Evolutionary conservation across 2,888 invertebrate genomes (phyloP), one percentile per base, ranked within the genome.

Genomic region (Stegana nigrithorax): DNA sequence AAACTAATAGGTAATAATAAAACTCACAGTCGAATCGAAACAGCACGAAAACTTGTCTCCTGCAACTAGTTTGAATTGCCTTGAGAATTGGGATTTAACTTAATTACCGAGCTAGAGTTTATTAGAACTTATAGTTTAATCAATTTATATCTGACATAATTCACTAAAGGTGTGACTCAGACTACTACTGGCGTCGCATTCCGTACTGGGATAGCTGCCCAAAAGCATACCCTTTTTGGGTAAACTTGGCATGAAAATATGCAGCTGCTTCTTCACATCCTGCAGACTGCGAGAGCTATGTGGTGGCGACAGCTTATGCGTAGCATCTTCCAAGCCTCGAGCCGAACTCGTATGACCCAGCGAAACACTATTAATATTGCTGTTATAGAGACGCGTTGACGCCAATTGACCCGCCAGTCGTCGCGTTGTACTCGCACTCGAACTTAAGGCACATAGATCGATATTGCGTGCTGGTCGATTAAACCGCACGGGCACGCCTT

Each of bases 191-290:
- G 63, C 73, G 51, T 82, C 78, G 4, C 21, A n/a, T 23, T 85
- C 84, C 0, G 60, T 63, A 23, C 60, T 65, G 3, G 45, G 53
- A 45, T 44, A 45, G 10, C 36, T 55, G 32, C 32, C 23, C 56
- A 68, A 50, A 10, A 81, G 58, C 32, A 75, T 51, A 8, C 78
- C 70, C 70, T 87, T 87, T 73, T 89, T 90, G 59, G 89, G 88
- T 67, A 90, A 84, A 79, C 89, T 87, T 0, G 92, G 92, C 88
- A 92, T 90, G 75, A 92, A 92, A 65, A 92, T 92, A 79, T 92
- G 92, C 29, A 92, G 86, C 78, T 93, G 92, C 68, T 90, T 88
- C 74, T 90, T 90, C 6, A 86, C 76, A 65, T 86, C 80, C 25
- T 81, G 82, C 14, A 78, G 51, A 27, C 64, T 60, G 51, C 42